Evolutionary conservation across 1,140 invertebrate genomes (phyloP), one percentile per base, ranked within the genome.

Genomic region (Galleria mellonella): DNA sequence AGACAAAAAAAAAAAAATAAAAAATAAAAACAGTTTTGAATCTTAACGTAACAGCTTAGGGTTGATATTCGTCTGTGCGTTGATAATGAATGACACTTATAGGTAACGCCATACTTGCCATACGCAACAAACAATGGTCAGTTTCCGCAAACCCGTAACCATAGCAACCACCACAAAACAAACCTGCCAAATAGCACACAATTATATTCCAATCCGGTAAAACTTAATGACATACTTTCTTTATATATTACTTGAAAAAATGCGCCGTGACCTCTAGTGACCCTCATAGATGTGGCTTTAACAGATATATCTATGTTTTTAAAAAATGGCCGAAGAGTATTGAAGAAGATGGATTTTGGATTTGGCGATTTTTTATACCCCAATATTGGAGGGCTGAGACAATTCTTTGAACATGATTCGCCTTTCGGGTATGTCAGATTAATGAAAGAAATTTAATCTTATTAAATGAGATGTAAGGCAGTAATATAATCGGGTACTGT

Each of bases 291-390:
- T n/a, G n/a, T 55, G 46, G 17, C 6, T 32, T 43, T 10, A 32
- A 32, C 39, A 32, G 15, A 30, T 46, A 6, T 40, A 57, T 52
- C 27, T 58, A 71, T 65, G 62, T 66, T 61, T 46, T 42, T 58
- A 59, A 37, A 57, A 66, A 69, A 62, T 65, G 55, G 47, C 42
- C 29, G 62, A 35, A 60, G 54, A 50, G 15, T 64, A 9, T 32
- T 64, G 14, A 64, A 56, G 44, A 77, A 54, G 37, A 84, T 84
- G 81, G 68, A 82, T 65, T 81, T 81, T 36, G 72, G 72, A 44
- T 81, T 84, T 48, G 75, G 81, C 15, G 74, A 84, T 43, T 57
- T 63, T 9, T 44, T 84, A 38, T 63, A 62, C 35, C 81, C 81
- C 6, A 82, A 78, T 55, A 64, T 82, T 9, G 42, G 57, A 23